phyloP scores from a whole-genome alignment of 1,140 invertebrate genomes.

The Pinna nobilis region DNA sequence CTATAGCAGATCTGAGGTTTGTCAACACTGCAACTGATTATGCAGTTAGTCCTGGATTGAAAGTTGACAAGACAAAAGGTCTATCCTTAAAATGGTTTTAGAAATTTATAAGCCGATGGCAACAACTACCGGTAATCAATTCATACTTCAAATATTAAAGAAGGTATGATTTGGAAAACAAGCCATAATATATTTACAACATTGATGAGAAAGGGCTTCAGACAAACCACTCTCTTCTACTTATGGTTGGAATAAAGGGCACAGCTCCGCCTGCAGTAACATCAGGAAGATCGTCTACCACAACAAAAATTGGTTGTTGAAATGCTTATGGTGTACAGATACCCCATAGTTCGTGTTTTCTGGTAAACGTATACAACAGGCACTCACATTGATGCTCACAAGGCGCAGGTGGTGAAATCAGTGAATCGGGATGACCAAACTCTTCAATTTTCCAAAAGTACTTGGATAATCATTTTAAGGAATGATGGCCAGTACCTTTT shows the following conservation, averaged over 20 bases:
- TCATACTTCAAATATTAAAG: slow-evolving; percentile 32
- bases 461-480: slow-evolving; percentile 23
- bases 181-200: slow-evolving; percentile 52
- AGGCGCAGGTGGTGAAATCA: slow-evolving; percentile 15
- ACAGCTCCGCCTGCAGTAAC: too few relatives aligned
- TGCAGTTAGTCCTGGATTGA: slow-evolving; percentile 2
- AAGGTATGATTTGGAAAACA: slow-evolving; percentile 49
- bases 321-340: slow-evolving; percentile 3
- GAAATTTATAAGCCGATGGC: slow-evolving; percentile 29
- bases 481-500: too few relatives aligned
- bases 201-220: slow-evolving; percentile 47
- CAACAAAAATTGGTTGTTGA: slow-evolving; percentile 20
- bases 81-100: slow-evolving; percentile 36
- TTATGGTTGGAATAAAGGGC: too few relatives aligned
- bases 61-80: slow-evolving; percentile 16
- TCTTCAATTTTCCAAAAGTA: too few relatives aligned
- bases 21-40: slow-evolving; percentile 13
- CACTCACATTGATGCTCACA: slow-evolving; percentile 6
- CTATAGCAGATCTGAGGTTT: slow-evolving; percentile 21
- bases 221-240: too few relatives aligned
- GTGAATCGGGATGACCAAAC: slow-evolving; percentile 27
- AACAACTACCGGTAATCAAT: slow-evolving; percentile 11
- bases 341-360: slow-evolving; percentile 21
- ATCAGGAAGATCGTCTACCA: too few relatives aligned
- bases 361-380: slow-evolving; percentile 3